Evolutionary conservation across 1,140 invertebrate species (phyloP).

Genomic region (Drosophila guanche): DNA sequence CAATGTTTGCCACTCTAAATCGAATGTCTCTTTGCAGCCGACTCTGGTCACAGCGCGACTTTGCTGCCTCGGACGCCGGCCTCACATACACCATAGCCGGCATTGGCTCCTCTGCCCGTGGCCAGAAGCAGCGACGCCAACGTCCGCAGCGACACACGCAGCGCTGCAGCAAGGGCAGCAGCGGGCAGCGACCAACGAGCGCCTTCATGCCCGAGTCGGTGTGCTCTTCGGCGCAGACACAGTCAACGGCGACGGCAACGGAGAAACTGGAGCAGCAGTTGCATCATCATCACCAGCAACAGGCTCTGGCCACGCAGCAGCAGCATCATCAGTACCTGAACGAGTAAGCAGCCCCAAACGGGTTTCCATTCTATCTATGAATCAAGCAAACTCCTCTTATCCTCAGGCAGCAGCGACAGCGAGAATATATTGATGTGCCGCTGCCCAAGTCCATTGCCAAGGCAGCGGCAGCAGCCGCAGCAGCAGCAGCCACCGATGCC

Average conservation of each 20-base stretch:
- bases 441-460: slow-evolving; percentile 82
- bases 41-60: slow-evolving; percentile 77
- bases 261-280: slow-evolving; percentile 77
- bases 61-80: slow-evolving; percentile 77
- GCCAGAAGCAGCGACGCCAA: slow-evolving; percentile 67
- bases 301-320: slow-evolving; percentile 68
- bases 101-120: slow-evolving; percentile 47
- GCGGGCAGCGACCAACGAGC: slow-evolving; percentile 53
- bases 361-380: slow-evolving; percentile 21
- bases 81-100: slow-evolving; percentile 77
- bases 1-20: slow-evolving; percentile 35
- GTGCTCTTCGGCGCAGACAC: slow-evolving; percentile 76
- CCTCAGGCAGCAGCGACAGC: slow-evolving; percentile 55
- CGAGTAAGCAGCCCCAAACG: slow-evolving; percentile 65
- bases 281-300: slow-evolving; percentile 75
- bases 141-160: slow-evolving; percentile 63
- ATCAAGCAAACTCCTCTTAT: slow-evolving; percentile 16
- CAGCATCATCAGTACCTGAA: slow-evolving; percentile 77
- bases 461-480: slow-evolving; percentile 50
- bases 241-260: slow-evolving; percentile 76
- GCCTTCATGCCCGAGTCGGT: slow-evolving; percentile 77
- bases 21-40: slow-evolving; percentile 30
- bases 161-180: slow-evolving; percentile 70
- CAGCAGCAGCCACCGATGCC: slow-evolving; percentile 34
- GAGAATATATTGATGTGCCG: slow-evolving; percentile 83